Base-by-base conservation (phyloP, 2,113 vertebrate species). In the Corapipo altera region DNA sequence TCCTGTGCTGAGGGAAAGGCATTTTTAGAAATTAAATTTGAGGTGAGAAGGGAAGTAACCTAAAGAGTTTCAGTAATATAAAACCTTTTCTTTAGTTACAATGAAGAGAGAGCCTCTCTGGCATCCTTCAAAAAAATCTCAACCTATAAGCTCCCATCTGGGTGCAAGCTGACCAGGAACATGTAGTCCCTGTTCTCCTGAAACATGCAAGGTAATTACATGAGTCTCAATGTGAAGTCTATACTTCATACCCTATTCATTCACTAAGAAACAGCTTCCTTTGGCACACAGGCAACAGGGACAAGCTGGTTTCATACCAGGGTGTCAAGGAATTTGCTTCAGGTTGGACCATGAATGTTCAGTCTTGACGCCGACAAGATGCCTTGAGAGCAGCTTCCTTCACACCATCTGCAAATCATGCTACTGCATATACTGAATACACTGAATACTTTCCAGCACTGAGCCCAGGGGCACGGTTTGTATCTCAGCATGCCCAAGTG, bases 191-290 rank as follows among this genome's bases (percentile, higher is more conserved):
- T 22, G 22, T 91, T 79, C 67, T 87, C 37, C 37, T 85, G 48
- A 84, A 88, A 90, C 12, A 80, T 5, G 24, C 30, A 71, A 85
- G 30, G 67, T 39, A 78, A 84, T 67, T 67, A 48, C 62, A 27
- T 9, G 48, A 84, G 48, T 18, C 41, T 84, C 6, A 0, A 11
- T 12, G 8, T 27, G 54, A 95, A 84, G 41, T 87, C 90, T 81
- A 65, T 48, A 93, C 72, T 93, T 96, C 88, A 84, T 75, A 86
- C 20, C 27, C 27, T 49, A 88, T 87, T 94, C 69, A 76, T 87
- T 84, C 69, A 82, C 54, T 28, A 87, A 91, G 35, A 88, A 91
- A 67, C 41, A 92, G 55, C 49, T 92, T 95, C 46, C 33, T 93
- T 83, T 88, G 70, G 35, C 75, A 81, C 43, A 55, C 15, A 73